Conservation (phyloP, 2,113 vertebrate genomes). For the Ardeotis arabs region DNA sequence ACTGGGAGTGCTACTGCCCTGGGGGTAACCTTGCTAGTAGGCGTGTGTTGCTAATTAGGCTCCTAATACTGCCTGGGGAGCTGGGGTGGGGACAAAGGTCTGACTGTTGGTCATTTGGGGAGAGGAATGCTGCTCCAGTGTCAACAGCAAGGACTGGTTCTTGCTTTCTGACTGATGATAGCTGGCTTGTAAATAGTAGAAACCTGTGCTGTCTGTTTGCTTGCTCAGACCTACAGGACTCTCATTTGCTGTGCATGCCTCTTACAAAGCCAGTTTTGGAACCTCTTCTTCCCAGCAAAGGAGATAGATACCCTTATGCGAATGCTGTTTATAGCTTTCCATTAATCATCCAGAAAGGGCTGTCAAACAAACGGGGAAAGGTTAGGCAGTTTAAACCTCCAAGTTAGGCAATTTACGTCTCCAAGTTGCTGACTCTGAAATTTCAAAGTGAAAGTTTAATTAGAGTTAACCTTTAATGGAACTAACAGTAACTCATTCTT, state of each 20-base stretch:
- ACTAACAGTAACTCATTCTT: background rate
- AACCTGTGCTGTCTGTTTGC: background rate
- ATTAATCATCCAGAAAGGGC: slow-evolving; percentile 6
- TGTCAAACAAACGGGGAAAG: background rate
- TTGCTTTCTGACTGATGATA: background rate
- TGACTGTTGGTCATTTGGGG: background rate
- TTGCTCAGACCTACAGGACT: background rate
- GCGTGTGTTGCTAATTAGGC: background rate
- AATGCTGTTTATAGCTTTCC: background rate
- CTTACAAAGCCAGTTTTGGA: background rate
- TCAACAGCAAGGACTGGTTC: background rate
- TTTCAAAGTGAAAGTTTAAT: background rate
- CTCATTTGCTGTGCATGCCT: background rate
- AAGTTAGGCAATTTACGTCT: background rate
- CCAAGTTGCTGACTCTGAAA: background rate
- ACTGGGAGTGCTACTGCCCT: background rate
- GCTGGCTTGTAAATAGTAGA: background rate
- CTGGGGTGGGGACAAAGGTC: background rate
- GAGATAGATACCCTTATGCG: background rate
- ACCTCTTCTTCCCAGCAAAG: background rate
- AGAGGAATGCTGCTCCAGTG: slow-evolving; percentile 23
- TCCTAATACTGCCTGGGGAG: background rate
- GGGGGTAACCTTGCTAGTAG: background rate
- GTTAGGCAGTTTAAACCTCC: background rate
- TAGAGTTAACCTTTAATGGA: background rate